Percentiles rank a stretch among this genome's conserved stretches.
Conservation (phyloP, 2,797 vertebrate species). For the Crax fasciolata region DNA sequence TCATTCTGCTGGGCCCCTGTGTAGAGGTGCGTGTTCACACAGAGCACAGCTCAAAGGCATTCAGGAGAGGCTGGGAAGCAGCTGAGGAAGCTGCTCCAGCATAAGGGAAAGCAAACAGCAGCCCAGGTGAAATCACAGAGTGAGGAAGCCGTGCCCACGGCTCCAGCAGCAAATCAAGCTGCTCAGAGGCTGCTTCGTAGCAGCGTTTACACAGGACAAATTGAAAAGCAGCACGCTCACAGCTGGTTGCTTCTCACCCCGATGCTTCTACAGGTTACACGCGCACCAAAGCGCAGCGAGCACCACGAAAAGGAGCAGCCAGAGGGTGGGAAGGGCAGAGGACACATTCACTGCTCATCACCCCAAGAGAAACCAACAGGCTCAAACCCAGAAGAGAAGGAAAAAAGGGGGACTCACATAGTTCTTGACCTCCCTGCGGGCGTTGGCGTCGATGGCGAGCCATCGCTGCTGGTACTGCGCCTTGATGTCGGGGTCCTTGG, state of each 20-base stretch:
- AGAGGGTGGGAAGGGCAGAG: background rate
- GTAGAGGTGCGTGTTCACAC: accelerated
- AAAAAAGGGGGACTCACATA: constrained; percentile 86
- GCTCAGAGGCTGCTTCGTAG: background rate
- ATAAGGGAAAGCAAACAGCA: background rate
- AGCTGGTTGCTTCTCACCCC: background rate
- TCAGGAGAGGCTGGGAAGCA: accelerated
- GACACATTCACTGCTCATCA: accelerated
- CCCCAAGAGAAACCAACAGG: accelerated
- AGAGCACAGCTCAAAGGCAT: too few relatives aligned
- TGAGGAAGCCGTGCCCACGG: accelerated
- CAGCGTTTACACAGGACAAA: background rate
- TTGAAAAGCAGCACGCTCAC: background rate
- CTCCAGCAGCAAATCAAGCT: accelerated
- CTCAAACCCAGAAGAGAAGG: background rate
- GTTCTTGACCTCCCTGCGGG: constrained; percentile 95
- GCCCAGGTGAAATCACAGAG: accelerated
- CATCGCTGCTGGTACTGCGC: constrained; percentile 96
- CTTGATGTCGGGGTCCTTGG: constrained; percentile 97
- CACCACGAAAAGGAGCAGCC: background rate
- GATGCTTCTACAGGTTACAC: accelerated
- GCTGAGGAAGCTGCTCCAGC: accelerated
- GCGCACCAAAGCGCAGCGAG: too few relatives aligned
- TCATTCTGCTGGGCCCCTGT: accelerated
- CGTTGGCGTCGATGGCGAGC: constrained; percentile 94